Conservation (phyloP, 2,888 invertebrate genomes). For the Pocota personata region DNA sequence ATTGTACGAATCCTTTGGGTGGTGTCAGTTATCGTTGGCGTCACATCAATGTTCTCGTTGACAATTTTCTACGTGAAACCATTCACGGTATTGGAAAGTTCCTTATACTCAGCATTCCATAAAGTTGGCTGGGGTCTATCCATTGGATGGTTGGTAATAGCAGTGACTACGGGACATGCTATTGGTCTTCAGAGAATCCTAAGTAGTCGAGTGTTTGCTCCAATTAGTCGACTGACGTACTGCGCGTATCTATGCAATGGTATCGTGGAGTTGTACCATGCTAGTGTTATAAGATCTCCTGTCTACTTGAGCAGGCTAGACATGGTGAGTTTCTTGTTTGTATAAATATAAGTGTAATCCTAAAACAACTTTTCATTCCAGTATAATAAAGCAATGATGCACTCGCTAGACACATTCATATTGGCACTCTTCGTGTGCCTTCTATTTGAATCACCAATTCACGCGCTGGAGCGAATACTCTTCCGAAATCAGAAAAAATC, state of each 20-base stretch:
- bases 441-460: slow-evolving; percentile 89
- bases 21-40: slow-evolving; percentile 81
- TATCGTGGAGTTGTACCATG: slow-evolving; percentile 87
- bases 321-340: slow-evolving; percentile 83
- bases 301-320: slow-evolving; percentile 86
- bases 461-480: slow-evolving; percentile 88
- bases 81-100: slow-evolving; percentile 85
- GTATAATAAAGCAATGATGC: slow-evolving; percentile 84
- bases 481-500: slow-evolving; percentile 77
- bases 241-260: slow-evolving; percentile 90
- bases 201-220: slow-evolving; percentile 84
- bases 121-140: slow-evolving; percentile 88
- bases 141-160: slow-evolving; percentile 87
- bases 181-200: slow-evolving; percentile 81
- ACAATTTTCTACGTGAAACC: slow-evolving; percentile 86
- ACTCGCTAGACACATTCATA: slow-evolving; percentile 83
- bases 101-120: slow-evolving; percentile 87
- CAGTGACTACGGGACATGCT: slow-evolving; percentile 87
- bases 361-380: slow-evolving; percentile 77
- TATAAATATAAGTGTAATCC: background rate
- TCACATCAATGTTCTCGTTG: slow-evolving; percentile 86
- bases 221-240: slow-evolving; percentile 88
- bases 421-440: slow-evolving; percentile 86
- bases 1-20: slow-evolving; percentile 79
- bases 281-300: slow-evolving; percentile 85